A percentile compares a stretch with the other conserved stretches of the same genome.
Evolutionary conservation across 2,888 invertebrate genomes (phyloP).

Genomic region (Strigamia maritima): DNA sequence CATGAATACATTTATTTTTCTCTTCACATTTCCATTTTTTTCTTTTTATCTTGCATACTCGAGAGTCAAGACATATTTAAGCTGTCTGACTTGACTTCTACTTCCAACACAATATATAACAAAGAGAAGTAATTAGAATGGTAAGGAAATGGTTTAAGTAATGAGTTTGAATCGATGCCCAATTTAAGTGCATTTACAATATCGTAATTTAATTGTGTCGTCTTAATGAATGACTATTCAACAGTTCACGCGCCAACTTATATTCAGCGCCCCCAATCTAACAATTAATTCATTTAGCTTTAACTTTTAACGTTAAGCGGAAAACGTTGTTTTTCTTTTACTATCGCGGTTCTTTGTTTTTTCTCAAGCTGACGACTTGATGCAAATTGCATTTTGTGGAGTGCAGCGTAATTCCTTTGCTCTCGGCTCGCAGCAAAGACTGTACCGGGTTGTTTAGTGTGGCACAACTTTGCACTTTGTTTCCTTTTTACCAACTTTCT

Average conservation of each 20-base stretch:
- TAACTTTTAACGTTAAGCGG: not conserved
- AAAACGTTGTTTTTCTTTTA: not conserved
- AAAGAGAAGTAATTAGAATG: not conserved
- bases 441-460: not conserved
- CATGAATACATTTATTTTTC: not conserved
- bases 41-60: no score
- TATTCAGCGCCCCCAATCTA: no score
- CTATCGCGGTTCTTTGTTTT: not conserved
- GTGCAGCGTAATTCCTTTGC: not conserved
- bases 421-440: not conserved
- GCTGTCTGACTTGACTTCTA: no score
- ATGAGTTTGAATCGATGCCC: slow-evolving; percentile 5
- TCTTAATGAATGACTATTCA: not conserved
- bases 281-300: not conserved
- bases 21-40: not conserved
- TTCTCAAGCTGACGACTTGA: not conserved
- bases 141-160: not conserved
- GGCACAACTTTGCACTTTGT: slow-evolving; percentile 10
- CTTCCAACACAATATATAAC: no score
- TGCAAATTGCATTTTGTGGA: not conserved
- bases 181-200: not conserved
- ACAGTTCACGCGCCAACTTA: not conserved
- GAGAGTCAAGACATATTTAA: no score
- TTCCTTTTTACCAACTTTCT: not conserved
- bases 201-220: not conserved